Evolutionary conservation across 1,140 invertebrate species (phyloP).

Genomic region (Scaptomyza graminum): DNA sequence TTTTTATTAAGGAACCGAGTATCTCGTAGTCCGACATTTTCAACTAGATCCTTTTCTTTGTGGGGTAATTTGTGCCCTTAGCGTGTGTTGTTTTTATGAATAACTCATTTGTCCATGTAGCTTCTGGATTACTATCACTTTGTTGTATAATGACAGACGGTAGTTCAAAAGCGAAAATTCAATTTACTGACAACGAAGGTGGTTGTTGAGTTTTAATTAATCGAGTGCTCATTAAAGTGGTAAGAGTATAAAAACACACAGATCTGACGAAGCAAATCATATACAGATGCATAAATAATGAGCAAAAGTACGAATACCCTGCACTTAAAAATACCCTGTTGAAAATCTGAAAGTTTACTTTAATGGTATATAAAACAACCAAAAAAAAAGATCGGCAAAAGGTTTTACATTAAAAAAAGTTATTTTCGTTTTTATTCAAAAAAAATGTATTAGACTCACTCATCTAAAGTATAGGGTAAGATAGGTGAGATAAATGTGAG

Average conservation of each 20-base stretch:
- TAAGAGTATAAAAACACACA: slow-evolving; percentile 41
- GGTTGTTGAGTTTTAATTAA: slow-evolving; percentile 65
- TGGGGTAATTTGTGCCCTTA: slow-evolving; percentile 43
- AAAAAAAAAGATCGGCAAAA: too few relatives aligned
- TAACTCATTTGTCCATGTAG: too few relatives aligned
- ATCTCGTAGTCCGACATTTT: background rate
- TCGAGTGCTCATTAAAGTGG: slow-evolving; percentile 57
- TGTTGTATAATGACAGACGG: slow-evolving; percentile 31
- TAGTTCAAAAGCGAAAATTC: slow-evolving; percentile 22
- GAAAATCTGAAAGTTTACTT: background rate
- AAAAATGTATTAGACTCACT: too few relatives aligned
- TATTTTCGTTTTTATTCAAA: too few relatives aligned
- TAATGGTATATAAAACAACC: too few relatives aligned
- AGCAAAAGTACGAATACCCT: background rate
- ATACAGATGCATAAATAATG: slow-evolving; percentile 18
- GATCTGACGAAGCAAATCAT: background rate
- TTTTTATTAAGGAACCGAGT: background rate
- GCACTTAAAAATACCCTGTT: background rate
- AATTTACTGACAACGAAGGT: slow-evolving; percentile 16
- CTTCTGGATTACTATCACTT: slow-evolving; percentile 19
- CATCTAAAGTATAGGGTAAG: too few relatives aligned
- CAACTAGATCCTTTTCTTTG: background rate
- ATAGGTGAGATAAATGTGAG: too few relatives aligned
- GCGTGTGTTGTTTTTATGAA: slow-evolving; percentile 59
- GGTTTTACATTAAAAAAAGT: too few relatives aligned